Conservation (phyloP, 2,797 vertebrate genomes). For the Tragelaphus oryx region DNA sequence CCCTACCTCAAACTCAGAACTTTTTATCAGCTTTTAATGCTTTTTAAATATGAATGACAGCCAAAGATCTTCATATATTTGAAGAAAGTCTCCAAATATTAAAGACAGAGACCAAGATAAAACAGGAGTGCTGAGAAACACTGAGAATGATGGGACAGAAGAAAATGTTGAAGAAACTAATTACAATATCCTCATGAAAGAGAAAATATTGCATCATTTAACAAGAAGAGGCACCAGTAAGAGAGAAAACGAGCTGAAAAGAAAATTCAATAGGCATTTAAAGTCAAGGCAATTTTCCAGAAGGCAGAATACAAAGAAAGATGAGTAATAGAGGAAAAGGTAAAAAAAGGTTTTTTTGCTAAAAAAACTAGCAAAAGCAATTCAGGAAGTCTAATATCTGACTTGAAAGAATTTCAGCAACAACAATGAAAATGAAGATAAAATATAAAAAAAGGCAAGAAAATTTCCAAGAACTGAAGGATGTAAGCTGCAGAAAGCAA, state of each 20-base stretch:
- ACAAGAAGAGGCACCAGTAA: neutral
- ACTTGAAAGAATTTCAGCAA: neutral
- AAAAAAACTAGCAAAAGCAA: conserved; percentile 3
- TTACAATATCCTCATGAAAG: conserved; percentile 5
- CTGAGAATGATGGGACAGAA: neutral
- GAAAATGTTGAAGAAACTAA: neutral
- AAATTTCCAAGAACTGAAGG: neutral
- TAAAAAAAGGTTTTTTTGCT: neutral
- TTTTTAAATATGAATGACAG: conserved; percentile 12
- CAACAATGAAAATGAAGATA: neutral
- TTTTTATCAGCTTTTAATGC: neutral
- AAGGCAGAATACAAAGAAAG: neutral
- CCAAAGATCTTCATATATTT: neutral
- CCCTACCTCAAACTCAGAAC: neutral
- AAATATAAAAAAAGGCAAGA: neutral
- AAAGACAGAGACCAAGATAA: conserved; percentile 26
- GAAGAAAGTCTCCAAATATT: neutral
- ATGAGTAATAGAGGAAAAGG: neutral
- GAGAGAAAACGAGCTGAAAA: neutral
- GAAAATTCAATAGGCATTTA: neutral
- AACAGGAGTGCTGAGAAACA: neutral
- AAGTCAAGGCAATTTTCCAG: conserved; percentile 1
- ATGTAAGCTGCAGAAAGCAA: neutral
- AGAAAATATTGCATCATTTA: conserved; percentile 10
- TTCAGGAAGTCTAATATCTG: neutral